These are phyloP conservation scores for Subacronicta megacephala DNA, from an alignment of 2,888 invertebrate species.

Conservation along the genomic window DNA sequence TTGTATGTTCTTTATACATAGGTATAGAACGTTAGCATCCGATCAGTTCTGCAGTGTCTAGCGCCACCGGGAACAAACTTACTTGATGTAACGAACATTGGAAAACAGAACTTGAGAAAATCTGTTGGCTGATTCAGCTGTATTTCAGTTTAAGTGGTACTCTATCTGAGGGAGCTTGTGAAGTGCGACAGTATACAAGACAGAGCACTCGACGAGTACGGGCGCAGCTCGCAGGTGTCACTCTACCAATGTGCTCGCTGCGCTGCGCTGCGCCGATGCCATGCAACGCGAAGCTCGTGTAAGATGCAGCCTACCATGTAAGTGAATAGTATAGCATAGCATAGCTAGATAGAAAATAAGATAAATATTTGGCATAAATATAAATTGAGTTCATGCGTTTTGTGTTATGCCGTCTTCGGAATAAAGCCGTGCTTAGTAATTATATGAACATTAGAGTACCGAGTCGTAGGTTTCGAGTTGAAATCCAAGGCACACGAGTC, in stretches of 20 bases:
- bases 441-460: too few relatives aligned
- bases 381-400: too few relatives aligned
- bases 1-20: too few relatives aligned
- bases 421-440: too few relatives aligned
- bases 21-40: too few relatives aligned
- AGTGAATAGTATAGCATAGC: too few relatives aligned
- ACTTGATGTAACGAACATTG: conserved; percentile 13
- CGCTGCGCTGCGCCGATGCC: neutral
- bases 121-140: conserved; percentile 21
- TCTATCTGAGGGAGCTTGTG: conserved; percentile 21
- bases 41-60: neutral
- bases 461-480: too few relatives aligned
- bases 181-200: conserved; percentile 6
- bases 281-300: neutral
- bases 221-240: conserved; percentile 28
- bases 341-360: too few relatives aligned
- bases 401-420: too few relatives aligned
- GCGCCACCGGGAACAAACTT: conserved; percentile 9
- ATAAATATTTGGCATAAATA: too few relatives aligned
- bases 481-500: too few relatives aligned
- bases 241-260: neutral
- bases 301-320: conserved; percentile 27
- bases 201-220: conserved; percentile 12
- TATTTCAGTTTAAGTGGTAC: conserved; percentile 24
- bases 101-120: conserved; percentile 23